Conservation (phyloP, 2,797 vertebrate genomes). For the Chelon labrosus region DNA sequence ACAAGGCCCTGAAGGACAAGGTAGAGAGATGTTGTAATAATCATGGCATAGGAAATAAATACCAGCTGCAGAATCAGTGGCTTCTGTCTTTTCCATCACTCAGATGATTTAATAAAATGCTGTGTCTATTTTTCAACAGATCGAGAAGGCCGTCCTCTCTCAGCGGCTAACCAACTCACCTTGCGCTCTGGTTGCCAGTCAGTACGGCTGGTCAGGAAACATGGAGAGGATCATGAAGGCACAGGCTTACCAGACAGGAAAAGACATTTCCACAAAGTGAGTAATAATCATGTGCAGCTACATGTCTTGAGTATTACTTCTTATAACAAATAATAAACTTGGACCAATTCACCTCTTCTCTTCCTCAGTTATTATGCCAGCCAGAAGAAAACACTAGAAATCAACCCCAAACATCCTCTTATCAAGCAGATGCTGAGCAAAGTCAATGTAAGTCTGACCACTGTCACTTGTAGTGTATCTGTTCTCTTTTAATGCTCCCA, state of each 20-base stretch:
- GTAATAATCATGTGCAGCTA: conserved; percentile 17
- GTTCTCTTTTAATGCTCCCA: not conserved
- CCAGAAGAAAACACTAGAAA: conserved; percentile 98
- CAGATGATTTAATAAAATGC: not conserved
- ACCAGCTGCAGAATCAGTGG: not conserved
- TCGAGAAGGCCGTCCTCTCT: conserved; percentile 96
- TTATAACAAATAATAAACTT: no score
- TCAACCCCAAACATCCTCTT: conserved; percentile 97
- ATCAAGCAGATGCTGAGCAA: conserved; percentile 95
- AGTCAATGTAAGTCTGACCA: conserved; percentile 85
- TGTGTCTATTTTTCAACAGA: conserved; percentile 76
- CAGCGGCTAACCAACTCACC: conserved; percentile 96
- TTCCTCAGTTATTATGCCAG: conserved; percentile 93
- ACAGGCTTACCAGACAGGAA: conserved; percentile 98
- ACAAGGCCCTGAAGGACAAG: conserved; percentile 95
- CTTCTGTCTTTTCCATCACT: not conserved
- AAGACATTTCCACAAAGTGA: conserved; percentile 98
- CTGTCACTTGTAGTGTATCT: not conserved
- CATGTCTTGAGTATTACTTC: no score
- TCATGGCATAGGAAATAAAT: not conserved
- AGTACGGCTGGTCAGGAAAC: conserved; percentile 99
- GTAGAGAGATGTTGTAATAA: conserved; percentile 69
- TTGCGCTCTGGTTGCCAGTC: conserved; percentile 96
- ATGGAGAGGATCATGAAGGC: conserved; percentile 99
- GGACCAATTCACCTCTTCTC: not conserved